Evolutionary conservation across 2,113 vertebrate genomes (phyloP), one percentile per base, ranked within the genome.

Genomic region (Urocynchramus pylzowi): DNA sequence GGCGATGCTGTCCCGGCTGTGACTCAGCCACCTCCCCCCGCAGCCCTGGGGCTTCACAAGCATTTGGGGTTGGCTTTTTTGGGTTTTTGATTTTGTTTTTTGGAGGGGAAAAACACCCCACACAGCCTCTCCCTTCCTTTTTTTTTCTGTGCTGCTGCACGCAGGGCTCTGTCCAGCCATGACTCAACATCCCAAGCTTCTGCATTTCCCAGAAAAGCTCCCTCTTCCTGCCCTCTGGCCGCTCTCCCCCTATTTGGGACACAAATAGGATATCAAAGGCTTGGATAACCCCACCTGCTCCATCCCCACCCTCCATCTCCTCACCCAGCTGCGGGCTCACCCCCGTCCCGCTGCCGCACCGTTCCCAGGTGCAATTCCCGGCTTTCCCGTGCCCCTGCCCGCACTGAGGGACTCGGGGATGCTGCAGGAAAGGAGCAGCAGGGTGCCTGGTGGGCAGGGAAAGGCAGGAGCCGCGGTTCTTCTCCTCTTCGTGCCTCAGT

Each of bases 51-150:
- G 45, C 59, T 91, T 73, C 10, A 11, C 35, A 47, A 6, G 18
- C 4, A 0, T 63, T 73, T 18, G 17, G 60, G 17, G 57, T 19
- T 84, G 59, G n/a, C 6, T 59, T 74, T n/a, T 73, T n/a, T 6
- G 8, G 5, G 4, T 2, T 26, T 41, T 30, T 47, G 13, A 19
- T 15, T 44, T 53, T 28, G 12, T 13, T 47, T 7, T 45, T 65
- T 10, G 1, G 14, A 41, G 42, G 65, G 35, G 76, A 54, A 45
- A 67, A 84, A 47, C 30, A 31, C 57, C 74, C 89, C 76, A 21
- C 0, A 0, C 17, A 35, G 41, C 47, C 8, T 83, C 67, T 57
- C 70, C 94, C 96, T 98, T 98, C 98, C 98, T 96, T 98, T 98
- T 71, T 45, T 70, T 18, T 83, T 42, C 53, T 12, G 23, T 2